Conservation (phyloP, 1,140 invertebrate species). For the Forficula auricularia region DNA sequence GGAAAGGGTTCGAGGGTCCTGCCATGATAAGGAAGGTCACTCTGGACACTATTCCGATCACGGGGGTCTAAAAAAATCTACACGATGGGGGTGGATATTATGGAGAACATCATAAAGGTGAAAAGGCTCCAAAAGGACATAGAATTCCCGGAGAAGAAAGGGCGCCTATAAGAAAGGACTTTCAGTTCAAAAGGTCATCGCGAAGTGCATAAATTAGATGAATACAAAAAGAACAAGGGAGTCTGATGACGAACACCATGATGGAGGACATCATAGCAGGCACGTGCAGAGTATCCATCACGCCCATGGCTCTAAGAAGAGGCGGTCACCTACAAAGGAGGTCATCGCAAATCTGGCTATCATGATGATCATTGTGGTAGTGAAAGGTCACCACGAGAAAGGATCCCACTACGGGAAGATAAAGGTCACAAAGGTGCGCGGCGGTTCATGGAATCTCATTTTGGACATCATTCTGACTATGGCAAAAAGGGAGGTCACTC, state of each 20-base stretch:
- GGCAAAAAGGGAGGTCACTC: constrained; percentile 47
- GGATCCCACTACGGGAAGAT: constrained; percentile 38
- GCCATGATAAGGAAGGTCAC: constrained; percentile 27
- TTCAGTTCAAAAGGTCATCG: constrained; percentile 43
- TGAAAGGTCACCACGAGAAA: constrained; percentile 40
- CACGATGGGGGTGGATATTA: constrained; percentile 10
- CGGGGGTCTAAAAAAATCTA: constrained; percentile 27
- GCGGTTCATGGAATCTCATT: constrained; percentile 45
- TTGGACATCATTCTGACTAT: constrained; percentile 41
- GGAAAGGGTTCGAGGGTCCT: constrained; percentile 23
- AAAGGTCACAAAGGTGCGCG: constrained; percentile 47
- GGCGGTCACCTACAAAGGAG: constrained; percentile 57
- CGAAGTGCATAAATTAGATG: constrained; percentile 49
- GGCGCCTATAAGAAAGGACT: constrained; percentile 43
- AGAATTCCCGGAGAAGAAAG: constrained; percentile 40
- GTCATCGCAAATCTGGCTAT: constrained; percentile 46
- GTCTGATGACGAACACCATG: constrained; percentile 46
- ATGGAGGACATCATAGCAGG: constrained; percentile 41
- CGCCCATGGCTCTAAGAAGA: constrained; percentile 41
- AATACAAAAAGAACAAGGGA: constrained; percentile 51
- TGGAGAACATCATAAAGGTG: constrained; percentile 10
- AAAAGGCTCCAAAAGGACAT: constrained; percentile 16
- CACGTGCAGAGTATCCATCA: constrained; percentile 38
- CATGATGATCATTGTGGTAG: constrained; percentile 39
- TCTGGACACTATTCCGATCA: constrained; percentile 29